Base-by-base conservation (phyloP, 2,113 vertebrate species). In the Saguinus imperator region DNA sequence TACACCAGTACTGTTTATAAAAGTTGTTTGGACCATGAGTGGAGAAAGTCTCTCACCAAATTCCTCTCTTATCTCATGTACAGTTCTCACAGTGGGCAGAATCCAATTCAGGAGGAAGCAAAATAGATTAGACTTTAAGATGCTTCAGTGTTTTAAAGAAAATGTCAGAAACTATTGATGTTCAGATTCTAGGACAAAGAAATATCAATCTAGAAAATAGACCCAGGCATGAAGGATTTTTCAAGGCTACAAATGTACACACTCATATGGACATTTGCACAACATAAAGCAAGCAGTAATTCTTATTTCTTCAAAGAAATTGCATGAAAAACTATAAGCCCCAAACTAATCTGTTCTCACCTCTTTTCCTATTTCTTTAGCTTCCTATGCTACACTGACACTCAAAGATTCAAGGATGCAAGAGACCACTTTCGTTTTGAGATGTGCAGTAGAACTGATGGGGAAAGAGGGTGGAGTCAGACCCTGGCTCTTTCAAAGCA, bases 141-240 rank as follows among this genome's bases (percentile, higher is more conserved):
- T 70, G 16, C 4, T 55, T 79, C 66, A 82, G 77, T 61, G 48
- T 96, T 96, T 86, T 95, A 89, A 88, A 48, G 64, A 25, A 66
- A 66, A 90, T 96, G 86, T 93, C 55, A 94, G 91, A 96, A 95
- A 89, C 70, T 94, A 88, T 83, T 86, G 88, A 82, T 94, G 66
- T 79, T 96, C 72, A 96, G 35, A 82, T 86, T 83, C 64, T 82
- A 68, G 32, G 35, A 79, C 29, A 81, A 94, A 92, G 43, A 87
- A 86, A 91, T 13, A 40, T 85, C 88, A 83, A 52, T 72, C 37
- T 57, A 89, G 58, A 75, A 92, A 91, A 66, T 35, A 83, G n/a
- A 92, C 58, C n/a, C 14, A 85, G 79, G 25, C 14, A 85, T 40
- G 55, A 92, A 96, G 8, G 13, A 83, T 70, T 94, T 85, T 61